phyloP scores from a whole-genome alignment of 2,888 invertebrate species.

The Steinernema carpocapsae region DNA sequence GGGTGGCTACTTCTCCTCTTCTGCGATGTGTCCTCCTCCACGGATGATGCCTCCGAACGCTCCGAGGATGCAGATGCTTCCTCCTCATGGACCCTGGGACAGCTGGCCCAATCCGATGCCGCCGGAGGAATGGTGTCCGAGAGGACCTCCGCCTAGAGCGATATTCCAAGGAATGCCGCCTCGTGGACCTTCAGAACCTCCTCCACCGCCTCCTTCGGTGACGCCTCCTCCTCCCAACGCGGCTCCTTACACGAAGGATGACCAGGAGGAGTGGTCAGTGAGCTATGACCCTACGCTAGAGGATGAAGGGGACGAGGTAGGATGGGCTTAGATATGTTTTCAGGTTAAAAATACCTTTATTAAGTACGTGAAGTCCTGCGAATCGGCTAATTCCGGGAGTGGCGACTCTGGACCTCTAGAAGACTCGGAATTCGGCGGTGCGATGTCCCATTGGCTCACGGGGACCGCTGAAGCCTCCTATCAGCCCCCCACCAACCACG shows the following conservation, averaged over 20 bases:
- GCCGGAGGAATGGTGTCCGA: not conserved
- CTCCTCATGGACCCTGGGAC: too few relatives aligned
- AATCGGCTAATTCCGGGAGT: not conserved
- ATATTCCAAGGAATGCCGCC: not conserved
- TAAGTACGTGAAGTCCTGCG: slow-evolving; percentile 30
- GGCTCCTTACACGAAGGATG: not conserved
- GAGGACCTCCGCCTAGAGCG: not conserved
- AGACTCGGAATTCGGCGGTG: not conserved
- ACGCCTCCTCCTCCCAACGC: not conserved
- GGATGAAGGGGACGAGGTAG: slow-evolving; percentile 12
- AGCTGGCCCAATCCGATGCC: not conserved
- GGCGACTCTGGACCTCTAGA: not conserved
- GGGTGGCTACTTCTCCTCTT: not conserved
- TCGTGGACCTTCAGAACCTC: not conserved
- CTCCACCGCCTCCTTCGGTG: not conserved
- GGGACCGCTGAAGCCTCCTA: slow-evolving; percentile 16
- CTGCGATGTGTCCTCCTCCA: not conserved
- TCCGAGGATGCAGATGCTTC: not conserved
- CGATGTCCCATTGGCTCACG: slow-evolving; percentile 25
- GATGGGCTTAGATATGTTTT: not conserved
- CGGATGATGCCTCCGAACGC: not conserved
- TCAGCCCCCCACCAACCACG: not conserved
- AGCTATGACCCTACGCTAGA: slow-evolving; percentile 19
- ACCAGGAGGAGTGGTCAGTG: slow-evolving; percentile 18
- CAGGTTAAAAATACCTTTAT: too few relatives aligned